Conservation (phyloP, 64 coral and sea anemone species). For the Stichodactyla mertensii region DNA sequence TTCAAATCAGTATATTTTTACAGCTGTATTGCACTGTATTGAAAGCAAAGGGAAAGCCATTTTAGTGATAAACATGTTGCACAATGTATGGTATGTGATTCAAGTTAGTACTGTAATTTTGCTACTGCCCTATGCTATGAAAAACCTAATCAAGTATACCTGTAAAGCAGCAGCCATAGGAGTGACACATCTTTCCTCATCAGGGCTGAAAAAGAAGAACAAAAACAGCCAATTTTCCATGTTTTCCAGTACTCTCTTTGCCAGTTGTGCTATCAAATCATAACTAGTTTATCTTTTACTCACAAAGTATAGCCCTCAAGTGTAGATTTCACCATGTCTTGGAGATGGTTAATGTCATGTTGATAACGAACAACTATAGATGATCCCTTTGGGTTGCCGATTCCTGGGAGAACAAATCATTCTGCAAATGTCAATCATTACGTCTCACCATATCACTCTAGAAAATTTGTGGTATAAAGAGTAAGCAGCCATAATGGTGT, state of each 20-base stretch:
- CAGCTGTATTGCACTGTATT: too few relatives aligned
- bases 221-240: background rate
- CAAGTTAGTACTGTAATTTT: too few relatives aligned
- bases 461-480: too few relatives aligned
- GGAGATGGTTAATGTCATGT: conserved; percentile 58
- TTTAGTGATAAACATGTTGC: too few relatives aligned
- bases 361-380: conserved; percentile 63
- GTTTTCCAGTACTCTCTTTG: too few relatives aligned
- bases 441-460: too few relatives aligned
- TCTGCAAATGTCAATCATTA: too few relatives aligned
- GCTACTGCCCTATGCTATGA: background rate
- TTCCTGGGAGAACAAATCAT: conserved; percentile 24
- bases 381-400: conserved; percentile 61
- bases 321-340: conserved; percentile 44
- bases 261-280: background rate
- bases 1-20: background rate
- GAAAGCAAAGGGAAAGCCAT: too few relatives aligned
- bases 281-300: background rate
- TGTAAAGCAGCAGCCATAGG: conserved; percentile 39
- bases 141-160: background rate
- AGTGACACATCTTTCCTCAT: conserved; percentile 20
- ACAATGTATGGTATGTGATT: too few relatives aligned
- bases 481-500: too few relatives aligned
- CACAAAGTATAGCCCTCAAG: conserved; percentile 25
- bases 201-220: conserved; percentile 1